phyloP scores from a whole-genome alignment of 2,797 vertebrate genomes.

The Urosaurus nigricauda region DNA sequence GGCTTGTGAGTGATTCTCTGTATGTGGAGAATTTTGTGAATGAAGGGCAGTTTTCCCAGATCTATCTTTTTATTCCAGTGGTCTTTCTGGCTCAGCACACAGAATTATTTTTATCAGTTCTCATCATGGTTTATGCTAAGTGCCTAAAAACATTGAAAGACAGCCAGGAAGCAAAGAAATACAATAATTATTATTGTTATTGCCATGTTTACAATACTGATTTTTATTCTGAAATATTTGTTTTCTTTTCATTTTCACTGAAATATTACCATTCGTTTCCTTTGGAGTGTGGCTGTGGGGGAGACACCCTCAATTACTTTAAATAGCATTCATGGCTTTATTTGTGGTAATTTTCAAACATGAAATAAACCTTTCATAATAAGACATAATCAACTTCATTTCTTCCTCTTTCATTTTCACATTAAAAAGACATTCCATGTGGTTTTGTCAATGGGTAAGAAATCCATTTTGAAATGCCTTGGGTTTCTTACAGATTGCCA shows the following conservation, averaged over 20 bases:
- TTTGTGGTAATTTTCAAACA: slow-evolving; percentile 52
- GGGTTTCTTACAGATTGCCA: slow-evolving; percentile 40
- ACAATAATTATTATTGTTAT: slow-evolving; percentile 30
- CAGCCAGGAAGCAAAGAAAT: slow-evolving; percentile 48
- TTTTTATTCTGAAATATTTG: slow-evolving; percentile 41
- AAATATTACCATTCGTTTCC: no score
- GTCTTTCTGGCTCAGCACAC: slow-evolving; percentile 38
- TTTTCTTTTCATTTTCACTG: slow-evolving; percentile 34
- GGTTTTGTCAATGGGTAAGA: slow-evolving; percentile 45
- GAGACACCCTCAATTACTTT: slow-evolving; percentile 45
- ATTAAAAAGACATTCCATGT: slow-evolving; percentile 49
- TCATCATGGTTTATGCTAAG: slow-evolving; percentile 47
- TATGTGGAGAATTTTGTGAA: slow-evolving; percentile 44
- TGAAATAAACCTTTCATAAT: slow-evolving; percentile 41
- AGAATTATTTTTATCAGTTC: slow-evolving; percentile 47
- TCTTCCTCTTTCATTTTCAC: slow-evolving; percentile 55
- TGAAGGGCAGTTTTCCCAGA: slow-evolving; percentile 45
- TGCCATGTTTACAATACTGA: slow-evolving; percentile 19
- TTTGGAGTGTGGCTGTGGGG: slow-evolving; percentile 45
- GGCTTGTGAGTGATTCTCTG: slow-evolving; percentile 6
- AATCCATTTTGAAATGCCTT: slow-evolving; percentile 47
- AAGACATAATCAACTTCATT: slow-evolving; percentile 52
- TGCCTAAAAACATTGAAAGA: slow-evolving; percentile 37
- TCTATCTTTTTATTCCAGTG: slow-evolving; percentile 33
- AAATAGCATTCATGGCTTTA: slow-evolving; percentile 54